A percentile compares a stretch with the other conserved stretches of the same genome.
These are phyloP conservation scores for Spheniscus mendiculus DNA, from an alignment of 2,113 vertebrate genomes.

Conservation along the genomic window DNA sequence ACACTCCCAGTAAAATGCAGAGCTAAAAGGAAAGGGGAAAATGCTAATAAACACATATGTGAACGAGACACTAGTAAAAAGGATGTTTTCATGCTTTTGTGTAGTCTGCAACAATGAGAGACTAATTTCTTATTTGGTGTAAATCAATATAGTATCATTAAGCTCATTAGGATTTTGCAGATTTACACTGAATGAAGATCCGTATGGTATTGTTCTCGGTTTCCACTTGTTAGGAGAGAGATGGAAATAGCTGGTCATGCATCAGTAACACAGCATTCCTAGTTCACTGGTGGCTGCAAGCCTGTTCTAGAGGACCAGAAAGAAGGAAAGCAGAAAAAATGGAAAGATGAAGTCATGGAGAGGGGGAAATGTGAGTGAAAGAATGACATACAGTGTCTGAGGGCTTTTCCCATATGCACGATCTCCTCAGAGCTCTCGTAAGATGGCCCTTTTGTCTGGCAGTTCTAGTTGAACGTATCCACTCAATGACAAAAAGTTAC, in stretches of 20 bases:
- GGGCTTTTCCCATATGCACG: fast-evolving
- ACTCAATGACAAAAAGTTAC: background rate
- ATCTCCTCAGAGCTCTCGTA: background rate
- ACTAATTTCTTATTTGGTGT: background rate
- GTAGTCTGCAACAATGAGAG: background rate
- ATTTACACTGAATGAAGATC: background rate
- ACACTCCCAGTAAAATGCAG: background rate
- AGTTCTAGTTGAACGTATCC: background rate
- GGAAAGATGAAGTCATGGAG: background rate
- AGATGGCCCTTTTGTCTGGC: background rate
- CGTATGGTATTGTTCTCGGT: background rate
- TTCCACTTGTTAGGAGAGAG: constrained; percentile 17
- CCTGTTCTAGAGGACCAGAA: background rate
- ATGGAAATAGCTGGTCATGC: background rate
- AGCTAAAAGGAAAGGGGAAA: constrained; percentile 28
- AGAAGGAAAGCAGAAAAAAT: background rate
- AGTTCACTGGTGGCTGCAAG: background rate
- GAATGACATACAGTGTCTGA: background rate
- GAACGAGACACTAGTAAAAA: constrained; percentile 21
- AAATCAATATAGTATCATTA: background rate
- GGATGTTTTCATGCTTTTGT: constrained; percentile 28
- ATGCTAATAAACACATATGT: background rate
- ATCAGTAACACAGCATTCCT: background rate
- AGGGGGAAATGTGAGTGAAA: background rate
- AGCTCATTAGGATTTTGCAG: background rate